Evolutionary conservation across 2,888 invertebrate genomes (phyloP).

Genomic region (Ornithoptera priamus): DNA sequence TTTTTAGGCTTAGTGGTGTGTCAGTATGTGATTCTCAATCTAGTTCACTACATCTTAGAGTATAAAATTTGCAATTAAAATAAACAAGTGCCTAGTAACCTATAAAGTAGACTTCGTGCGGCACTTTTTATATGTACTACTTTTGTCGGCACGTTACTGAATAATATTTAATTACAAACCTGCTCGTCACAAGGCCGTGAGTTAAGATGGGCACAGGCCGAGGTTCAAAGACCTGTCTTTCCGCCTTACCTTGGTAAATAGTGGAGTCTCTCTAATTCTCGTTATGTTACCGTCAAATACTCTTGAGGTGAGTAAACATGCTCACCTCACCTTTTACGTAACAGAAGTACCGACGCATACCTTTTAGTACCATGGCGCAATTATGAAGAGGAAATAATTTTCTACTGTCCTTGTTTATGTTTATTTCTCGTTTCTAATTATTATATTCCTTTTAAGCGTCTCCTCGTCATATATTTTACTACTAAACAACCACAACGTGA

Average conservation of each 20-base stretch:
- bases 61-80: constrained; percentile 1
- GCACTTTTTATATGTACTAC: constrained; percentile 4
- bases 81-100: neutral
- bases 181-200: constrained; percentile 13
- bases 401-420: neutral
- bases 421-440: neutral
- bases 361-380: constrained; percentile 1
- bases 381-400: constrained; percentile 1
- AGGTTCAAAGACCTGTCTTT: constrained; percentile 36
- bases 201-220: constrained; percentile 17
- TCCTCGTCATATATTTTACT: neutral
- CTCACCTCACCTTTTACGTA: constrained; percentile 17
- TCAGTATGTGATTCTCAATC: too few species aligned
- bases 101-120: constrained; percentile 3
- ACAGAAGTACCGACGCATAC: neutral
- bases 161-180: neutral
- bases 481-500: neutral
- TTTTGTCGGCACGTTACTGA: neutral
- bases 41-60: neutral
- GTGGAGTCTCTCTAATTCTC: constrained; percentile 33
- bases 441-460: neutral
- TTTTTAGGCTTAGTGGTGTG: too few species aligned
- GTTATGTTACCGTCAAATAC: constrained; percentile 21
- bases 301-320: constrained; percentile 11
- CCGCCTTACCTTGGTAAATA: constrained; percentile 35